These are phyloP conservation scores for Cyclina sinensis DNA, from an alignment of 1,140 invertebrate genomes.

Conservation along the genomic window DNA sequence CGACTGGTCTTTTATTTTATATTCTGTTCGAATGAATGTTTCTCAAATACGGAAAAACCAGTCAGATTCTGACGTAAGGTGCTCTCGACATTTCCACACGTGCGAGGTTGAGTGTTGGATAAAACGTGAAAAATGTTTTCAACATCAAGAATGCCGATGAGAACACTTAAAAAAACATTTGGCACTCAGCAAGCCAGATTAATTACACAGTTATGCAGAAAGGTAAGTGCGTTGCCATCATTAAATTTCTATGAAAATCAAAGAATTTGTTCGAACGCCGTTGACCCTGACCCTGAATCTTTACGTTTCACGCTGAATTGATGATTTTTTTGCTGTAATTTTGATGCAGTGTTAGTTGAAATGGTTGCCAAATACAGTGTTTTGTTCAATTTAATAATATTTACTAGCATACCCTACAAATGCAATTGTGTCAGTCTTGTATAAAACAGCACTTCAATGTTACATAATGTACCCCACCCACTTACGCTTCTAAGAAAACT, in stretches of 20 bases:
- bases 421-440: not conserved
- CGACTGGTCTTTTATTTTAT: too few relatives aligned
- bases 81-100: conserved; percentile 64
- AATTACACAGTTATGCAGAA: conserved; percentile 59
- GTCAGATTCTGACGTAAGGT: conserved; percentile 53
- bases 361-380: too few relatives aligned
- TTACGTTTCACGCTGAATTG: too few relatives aligned
- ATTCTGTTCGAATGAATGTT: too few relatives aligned
- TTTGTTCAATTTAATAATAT: too few relatives aligned
- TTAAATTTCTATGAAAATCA: not conserved
- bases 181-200: conserved; percentile 62
- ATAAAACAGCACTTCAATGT: too few relatives aligned
- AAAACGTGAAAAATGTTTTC: conserved; percentile 50
- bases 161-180: conserved; percentile 57
- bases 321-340: too few relatives aligned
- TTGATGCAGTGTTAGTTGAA: too few relatives aligned
- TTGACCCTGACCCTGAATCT: too few relatives aligned
- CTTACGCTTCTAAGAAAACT: too few relatives aligned
- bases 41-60: not conserved
- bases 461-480: conserved; percentile 25
- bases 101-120: conserved; percentile 30
- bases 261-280: too few relatives aligned
- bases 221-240: conserved; percentile 23
- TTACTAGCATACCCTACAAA: not conserved
- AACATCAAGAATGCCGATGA: conserved; percentile 34